Conservation (phyloP, 2,888 invertebrate species). For the Patella ulyssiponensis region DNA sequence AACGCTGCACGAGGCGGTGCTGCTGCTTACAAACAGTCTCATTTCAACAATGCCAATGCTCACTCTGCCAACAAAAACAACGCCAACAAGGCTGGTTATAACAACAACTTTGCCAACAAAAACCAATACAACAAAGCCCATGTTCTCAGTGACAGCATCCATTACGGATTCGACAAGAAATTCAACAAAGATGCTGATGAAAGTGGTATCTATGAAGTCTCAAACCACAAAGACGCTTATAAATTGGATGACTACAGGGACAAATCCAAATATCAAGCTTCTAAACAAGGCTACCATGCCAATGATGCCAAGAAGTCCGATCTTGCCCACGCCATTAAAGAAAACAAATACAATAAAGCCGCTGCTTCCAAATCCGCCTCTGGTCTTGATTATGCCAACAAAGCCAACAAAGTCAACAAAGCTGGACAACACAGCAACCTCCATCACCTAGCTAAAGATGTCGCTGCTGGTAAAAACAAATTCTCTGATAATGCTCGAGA, state of each 20-base stretch:
- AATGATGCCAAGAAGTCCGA: conserved; percentile 29
- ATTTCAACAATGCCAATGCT: conserved; percentile 7
- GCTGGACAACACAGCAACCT: conserved; percentile 35
- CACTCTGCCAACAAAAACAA: conserved; percentile 21
- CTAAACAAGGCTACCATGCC: conserved; percentile 26
- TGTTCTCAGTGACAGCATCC: conserved; percentile 31
- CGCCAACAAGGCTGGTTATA: conserved; percentile 31
- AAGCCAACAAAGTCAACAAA: conserved; percentile 29
- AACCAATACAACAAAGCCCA: conserved; percentile 34
- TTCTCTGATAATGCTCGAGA: conserved; percentile 33
- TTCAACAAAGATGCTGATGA: conserved; percentile 29
- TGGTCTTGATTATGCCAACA: conserved; percentile 31
- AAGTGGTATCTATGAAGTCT: conserved; percentile 31
- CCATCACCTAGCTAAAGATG: conserved; percentile 28
- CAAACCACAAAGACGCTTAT: conserved; percentile 28
- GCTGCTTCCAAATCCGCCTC: conserved; percentile 35
- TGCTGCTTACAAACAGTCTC: background rate
- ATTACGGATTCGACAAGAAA: conserved; percentile 34
- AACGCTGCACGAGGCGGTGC: conserved; percentile 5
- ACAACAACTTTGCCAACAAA: conserved; percentile 34
- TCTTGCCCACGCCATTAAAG: conserved; percentile 33
- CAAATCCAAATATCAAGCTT: conserved; percentile 29
- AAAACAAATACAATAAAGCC: conserved; percentile 31
- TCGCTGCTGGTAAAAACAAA: conserved; percentile 30
- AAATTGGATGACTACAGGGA: conserved; percentile 31